phyloP scores from a whole-genome alignment of 2,113 vertebrate species.

The Rhodinocichla rosea region DNA sequence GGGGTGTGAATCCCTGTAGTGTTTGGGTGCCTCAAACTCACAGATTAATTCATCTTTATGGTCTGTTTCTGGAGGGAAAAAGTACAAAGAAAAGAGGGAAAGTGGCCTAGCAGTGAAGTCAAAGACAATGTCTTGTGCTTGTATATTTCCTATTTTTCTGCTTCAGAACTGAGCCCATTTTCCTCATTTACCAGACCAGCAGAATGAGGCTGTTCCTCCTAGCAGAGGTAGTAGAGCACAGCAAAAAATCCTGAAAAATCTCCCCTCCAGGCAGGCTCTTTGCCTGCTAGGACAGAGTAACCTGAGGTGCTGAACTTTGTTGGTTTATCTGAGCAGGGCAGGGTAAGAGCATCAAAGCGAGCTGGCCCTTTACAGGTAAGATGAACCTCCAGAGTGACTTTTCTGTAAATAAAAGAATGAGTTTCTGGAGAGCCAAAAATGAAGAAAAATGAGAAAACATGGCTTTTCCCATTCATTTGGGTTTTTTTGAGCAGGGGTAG shows the following conservation, averaged over 20 bases:
- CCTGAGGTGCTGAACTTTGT: neutral
- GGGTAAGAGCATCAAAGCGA: neutral
- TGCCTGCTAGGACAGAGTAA: neutral
- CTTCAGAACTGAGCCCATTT: neutral
- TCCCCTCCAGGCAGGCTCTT: neutral
- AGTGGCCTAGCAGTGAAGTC: neutral
- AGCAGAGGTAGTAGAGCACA: neutral
- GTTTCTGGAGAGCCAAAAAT: neutral
- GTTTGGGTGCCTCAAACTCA: neutral
- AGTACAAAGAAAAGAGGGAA: neutral
- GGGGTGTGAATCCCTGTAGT: neutral
- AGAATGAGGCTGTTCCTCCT: neutral
- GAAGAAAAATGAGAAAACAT: neutral
- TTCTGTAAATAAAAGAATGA: neutral
- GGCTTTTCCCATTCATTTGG: neutral
- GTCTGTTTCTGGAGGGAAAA: neutral
- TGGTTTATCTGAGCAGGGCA: neutral
- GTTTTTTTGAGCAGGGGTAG: neutral
- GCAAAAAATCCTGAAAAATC: neutral
- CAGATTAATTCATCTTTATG: neutral
- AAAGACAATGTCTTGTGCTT: neutral
- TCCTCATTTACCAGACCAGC: neutral
- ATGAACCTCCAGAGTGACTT: neutral
- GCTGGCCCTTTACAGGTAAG: neutral
- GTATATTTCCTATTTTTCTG: neutral